These are phyloP conservation scores for Lasioglossum lativentre DNA, from an alignment of 2,888 invertebrate species.

Conservation along the genomic window DNA sequence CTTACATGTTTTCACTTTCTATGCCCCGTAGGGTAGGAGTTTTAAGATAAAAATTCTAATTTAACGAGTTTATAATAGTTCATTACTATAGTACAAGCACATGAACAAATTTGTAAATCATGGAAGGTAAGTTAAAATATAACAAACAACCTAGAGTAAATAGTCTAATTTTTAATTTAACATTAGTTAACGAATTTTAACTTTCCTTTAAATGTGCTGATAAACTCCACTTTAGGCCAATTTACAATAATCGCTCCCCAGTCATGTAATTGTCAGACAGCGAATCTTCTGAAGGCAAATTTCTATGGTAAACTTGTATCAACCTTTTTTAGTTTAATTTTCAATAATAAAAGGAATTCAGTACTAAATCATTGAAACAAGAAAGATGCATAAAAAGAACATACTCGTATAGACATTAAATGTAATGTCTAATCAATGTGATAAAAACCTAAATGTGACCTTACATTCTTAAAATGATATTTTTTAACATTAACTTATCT, in stretches of 20 bases:
- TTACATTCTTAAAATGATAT: not conserved
- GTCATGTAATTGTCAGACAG: not conserved
- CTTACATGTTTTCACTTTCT: not conserved
- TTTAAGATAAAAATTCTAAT: not conserved
- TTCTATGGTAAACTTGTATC: not conserved
- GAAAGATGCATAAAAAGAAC: not conserved
- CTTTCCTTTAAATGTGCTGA: not conserved
- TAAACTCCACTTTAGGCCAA: not conserved
- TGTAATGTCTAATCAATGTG: not conserved
- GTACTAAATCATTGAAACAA: not conserved
- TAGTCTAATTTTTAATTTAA: not conserved
- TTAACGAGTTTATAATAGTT: not conserved
- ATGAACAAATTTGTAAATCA: slow-evolving; percentile 1
- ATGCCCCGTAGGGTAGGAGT: not conserved
- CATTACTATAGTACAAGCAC: not conserved
- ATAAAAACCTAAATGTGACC: not conserved
- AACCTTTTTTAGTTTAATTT: not conserved
- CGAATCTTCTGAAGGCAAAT: not conserved
- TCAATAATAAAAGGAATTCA: not conserved
- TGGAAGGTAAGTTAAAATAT: not conserved
- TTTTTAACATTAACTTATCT: not conserved
- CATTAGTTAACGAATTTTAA: not conserved
- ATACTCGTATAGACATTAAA: not conserved
- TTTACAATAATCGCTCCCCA: not conserved
- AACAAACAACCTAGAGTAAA: not conserved